Evolutionary conservation across 1,140 invertebrate species (phyloP).

Genomic region (Subanguina moxae): DNA sequence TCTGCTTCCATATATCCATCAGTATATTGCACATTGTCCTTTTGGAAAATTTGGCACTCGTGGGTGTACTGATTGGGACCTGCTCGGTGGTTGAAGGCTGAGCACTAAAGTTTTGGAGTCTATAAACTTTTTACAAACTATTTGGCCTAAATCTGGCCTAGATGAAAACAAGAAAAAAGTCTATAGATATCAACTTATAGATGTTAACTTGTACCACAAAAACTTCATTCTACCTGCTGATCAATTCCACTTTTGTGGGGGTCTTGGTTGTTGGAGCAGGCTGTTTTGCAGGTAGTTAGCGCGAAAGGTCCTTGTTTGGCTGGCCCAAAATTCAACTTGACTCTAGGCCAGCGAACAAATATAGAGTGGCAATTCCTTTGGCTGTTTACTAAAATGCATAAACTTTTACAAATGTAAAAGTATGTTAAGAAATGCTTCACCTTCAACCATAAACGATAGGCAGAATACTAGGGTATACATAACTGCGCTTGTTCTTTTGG

Average conservation of each 20-base stretch:
- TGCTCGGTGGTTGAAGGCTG: conserved; percentile 55
- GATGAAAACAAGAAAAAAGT: too few relatives aligned
- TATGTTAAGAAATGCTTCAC: neutral
- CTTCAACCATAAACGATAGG: neutral
- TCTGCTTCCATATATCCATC: conserved; percentile 58
- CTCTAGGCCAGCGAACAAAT: conserved; percentile 57
- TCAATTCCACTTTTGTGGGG: conserved; percentile 31
- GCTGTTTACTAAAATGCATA: neutral
- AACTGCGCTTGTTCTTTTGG: too few relatives aligned
- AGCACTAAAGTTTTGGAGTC: conserved; percentile 34
- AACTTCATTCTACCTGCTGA: conserved; percentile 25
- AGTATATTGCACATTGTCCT: conserved; percentile 53
- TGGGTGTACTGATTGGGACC: conserved; percentile 40
- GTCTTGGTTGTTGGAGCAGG: conserved; percentile 54
- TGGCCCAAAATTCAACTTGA: conserved; percentile 46
- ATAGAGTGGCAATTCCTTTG: conserved; percentile 43
- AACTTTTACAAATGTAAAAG: neutral
- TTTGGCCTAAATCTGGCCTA: neutral
- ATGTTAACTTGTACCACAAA: too few relatives aligned
- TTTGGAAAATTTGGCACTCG: conserved; percentile 53
- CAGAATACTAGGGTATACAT: too few relatives aligned
- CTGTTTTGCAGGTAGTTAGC: conserved; percentile 43
- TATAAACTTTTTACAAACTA: too few relatives aligned
- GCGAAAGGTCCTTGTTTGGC: conserved; percentile 42
- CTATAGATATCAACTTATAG: conserved; percentile 4